Conservation (phyloP, 1,140 invertebrate genomes). For the Formica selysi region DNA sequence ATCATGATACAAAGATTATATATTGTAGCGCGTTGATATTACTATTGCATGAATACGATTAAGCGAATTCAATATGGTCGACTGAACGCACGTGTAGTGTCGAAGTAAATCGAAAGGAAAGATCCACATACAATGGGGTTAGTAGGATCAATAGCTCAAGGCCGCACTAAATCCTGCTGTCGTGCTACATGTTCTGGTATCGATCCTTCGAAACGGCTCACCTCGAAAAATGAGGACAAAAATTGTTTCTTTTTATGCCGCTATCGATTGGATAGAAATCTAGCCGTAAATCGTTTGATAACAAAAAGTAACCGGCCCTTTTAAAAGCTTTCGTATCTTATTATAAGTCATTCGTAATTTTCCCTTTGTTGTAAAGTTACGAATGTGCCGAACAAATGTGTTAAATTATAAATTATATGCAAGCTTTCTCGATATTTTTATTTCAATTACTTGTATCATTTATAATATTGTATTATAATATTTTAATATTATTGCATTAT, state of each 20-base stretch:
- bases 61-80: slow-evolving; percentile 14
- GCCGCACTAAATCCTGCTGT: slow-evolving; percentile 64
- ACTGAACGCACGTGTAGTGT: neutral
- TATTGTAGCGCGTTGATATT: slow-evolving; percentile 9
- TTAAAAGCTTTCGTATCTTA: neutral
- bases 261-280: neutral
- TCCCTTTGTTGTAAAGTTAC: neutral
- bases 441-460: neutral
- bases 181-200: slow-evolving; percentile 50
- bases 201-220: slow-evolving; percentile 43
- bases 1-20: slow-evolving; percentile 23
- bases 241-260: slow-evolving; percentile 34
- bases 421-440: neutral
- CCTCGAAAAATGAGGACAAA: slow-evolving; percentile 35
- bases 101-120: slow-evolving; percentile 49
- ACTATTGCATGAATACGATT: slow-evolving; percentile 22
- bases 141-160: slow-evolving; percentile 55
- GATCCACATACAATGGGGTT: slow-evolving; percentile 44
- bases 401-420: neutral
- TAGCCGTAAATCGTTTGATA: slow-evolving; percentile 20
- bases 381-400: neutral
- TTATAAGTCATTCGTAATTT: neutral
- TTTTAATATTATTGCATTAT: neutral
- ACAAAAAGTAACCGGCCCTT: neutral
- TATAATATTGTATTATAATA: neutral